These are phyloP conservation scores for Antrozous pallidus DNA, from an alignment of 2,797 vertebrate species.

Conservation along the genomic window DNA sequence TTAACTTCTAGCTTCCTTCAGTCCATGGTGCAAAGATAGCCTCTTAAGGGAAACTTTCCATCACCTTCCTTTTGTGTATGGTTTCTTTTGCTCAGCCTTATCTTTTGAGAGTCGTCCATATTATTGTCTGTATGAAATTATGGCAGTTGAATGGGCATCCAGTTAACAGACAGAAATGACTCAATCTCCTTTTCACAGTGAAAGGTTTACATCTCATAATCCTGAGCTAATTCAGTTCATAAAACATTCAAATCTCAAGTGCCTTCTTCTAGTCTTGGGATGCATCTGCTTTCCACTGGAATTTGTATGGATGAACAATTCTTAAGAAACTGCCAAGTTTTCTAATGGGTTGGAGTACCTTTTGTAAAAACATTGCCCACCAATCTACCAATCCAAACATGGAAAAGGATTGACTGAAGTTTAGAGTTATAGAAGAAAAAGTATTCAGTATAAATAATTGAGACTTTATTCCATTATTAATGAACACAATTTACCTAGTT, in stretches of 20 bases:
- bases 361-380: neutral
- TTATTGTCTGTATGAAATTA: too few species aligned
- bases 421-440: neutral
- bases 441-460: neutral
- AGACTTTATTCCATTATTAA: neutral
- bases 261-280: neutral
- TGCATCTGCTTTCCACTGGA: neutral
- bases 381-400: neutral
- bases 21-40: fast-evolving
- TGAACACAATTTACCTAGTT: neutral
- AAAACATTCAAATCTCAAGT: neutral
- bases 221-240: neutral
- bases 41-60: neutral
- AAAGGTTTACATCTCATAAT: neutral
- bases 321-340: neutral
- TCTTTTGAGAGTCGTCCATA: too few species aligned
- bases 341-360: neutral
- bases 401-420: neutral
- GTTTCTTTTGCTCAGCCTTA: too few species aligned
- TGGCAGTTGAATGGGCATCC: neutral
- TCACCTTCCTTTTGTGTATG: neutral
- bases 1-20: neutral
- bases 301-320: neutral
- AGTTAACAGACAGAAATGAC: neutral
- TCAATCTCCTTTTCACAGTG: neutral